These are phyloP conservation scores for Percina caprodes DNA, from an alignment of 2,113 vertebrate species.

Conservation along the genomic window DNA sequence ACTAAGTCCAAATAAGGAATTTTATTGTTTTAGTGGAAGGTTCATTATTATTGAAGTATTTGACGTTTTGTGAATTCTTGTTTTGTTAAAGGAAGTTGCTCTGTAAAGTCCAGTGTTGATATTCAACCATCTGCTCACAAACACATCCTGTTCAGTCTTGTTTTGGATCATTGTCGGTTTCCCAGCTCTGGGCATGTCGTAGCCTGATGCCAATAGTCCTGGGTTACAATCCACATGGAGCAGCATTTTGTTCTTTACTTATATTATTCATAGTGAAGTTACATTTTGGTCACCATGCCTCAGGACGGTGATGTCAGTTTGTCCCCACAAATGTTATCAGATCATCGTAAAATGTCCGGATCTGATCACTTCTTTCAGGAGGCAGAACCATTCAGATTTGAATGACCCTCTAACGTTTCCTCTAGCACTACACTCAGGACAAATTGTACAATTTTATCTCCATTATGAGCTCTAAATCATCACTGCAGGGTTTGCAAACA, in stretches of 20 bases:
- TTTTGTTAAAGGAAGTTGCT: not conserved
- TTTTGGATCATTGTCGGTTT: not conserved
- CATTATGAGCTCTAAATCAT: not conserved
- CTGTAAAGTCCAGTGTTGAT: constrained; percentile 34
- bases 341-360: not conserved
- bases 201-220: constrained; percentile 2
- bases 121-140: not conserved
- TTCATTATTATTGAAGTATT: constrained; percentile 1
- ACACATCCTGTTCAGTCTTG: not conserved
- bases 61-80: not conserved
- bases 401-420: not conserved
- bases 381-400: not conserved
- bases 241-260: not conserved
- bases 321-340: not conserved
- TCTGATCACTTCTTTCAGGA: not conserved
- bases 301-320: not conserved
- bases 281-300: not conserved
- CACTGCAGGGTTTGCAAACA: not conserved
- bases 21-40: constrained; percentile 4
- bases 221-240: constrained; percentile 1
- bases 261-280: not conserved
- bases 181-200: not conserved
- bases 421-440: not conserved
- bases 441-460: not conserved
- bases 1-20: not conserved